These are phyloP conservation scores for Myocastor coypus DNA, from an alignment of 2,113 vertebrate genomes.

Conservation along the genomic window DNA sequence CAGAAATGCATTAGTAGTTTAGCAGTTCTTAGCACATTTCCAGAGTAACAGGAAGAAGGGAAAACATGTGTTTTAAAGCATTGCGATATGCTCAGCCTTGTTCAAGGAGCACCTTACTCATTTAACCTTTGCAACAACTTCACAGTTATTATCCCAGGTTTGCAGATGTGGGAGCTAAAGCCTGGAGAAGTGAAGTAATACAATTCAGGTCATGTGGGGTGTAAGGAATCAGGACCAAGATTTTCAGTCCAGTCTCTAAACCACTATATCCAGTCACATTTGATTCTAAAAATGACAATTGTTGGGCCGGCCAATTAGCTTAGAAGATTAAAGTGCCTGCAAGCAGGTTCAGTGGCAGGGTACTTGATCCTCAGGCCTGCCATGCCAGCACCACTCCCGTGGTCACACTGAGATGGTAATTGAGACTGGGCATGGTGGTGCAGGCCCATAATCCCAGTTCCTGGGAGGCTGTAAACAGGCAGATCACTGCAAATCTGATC, in stretches of 20 bases:
- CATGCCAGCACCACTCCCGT: too few species aligned
- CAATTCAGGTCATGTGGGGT: neutral
- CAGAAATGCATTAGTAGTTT: neutral
- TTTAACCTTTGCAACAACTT: neutral
- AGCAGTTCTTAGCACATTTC: neutral
- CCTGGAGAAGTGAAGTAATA: neutral
- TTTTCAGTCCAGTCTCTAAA: neutral
- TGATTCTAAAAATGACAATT: conserved; percentile 21
- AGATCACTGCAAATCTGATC: too few species aligned
- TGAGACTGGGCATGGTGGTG: too few species aligned
- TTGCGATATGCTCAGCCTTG: neutral
- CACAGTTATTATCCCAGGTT: neutral
- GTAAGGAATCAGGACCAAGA: neutral
- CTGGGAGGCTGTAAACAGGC: too few species aligned
- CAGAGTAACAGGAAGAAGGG: neutral
- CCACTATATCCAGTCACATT: neutral
- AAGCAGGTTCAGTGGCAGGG: too few species aligned
- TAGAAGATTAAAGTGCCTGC: too few species aligned
- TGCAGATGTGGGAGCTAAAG: neutral
- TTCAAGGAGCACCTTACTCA: neutral
- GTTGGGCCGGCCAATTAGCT: too few species aligned
- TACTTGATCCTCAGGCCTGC: too few species aligned
- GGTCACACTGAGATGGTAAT: too few species aligned
- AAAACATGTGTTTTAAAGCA: neutral
- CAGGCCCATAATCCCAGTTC: too few species aligned